phyloP scores from a whole-genome alignment of 2,113 vertebrate genomes.

The Leiothrix lutea region DNA sequence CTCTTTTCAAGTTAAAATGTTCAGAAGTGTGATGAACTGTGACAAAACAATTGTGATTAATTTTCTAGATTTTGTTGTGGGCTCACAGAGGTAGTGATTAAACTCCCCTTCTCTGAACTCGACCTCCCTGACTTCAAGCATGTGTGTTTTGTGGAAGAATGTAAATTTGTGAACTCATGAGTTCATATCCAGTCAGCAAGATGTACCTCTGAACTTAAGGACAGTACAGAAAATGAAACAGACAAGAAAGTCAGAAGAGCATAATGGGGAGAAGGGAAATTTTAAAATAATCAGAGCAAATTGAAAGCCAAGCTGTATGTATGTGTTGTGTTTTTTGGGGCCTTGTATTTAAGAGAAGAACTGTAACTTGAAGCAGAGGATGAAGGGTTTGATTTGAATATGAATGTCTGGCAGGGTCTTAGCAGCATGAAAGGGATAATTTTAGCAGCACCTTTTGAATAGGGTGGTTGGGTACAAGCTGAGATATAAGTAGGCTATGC shows the following conservation, averaged over 20 bases:
- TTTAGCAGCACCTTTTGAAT: constrained; percentile 31
- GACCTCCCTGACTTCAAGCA: background rate
- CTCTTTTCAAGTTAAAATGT: background rate
- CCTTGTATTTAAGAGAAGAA: background rate
- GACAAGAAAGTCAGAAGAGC: background rate
- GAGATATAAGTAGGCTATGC: background rate
- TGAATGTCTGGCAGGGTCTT: constrained; percentile 3
- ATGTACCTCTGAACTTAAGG: background rate
- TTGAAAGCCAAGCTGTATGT: background rate
- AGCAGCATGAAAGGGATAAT: constrained; percentile 17
- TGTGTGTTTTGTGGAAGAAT: background rate
- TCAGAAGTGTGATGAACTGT: background rate
- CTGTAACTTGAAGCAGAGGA: background rate
- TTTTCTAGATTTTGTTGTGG: background rate
- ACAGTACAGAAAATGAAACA: background rate
- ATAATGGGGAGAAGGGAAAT: background rate
- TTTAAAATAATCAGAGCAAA: background rate
- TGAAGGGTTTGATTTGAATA: constrained; percentile 34
- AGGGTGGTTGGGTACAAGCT: background rate
- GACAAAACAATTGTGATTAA: background rate
- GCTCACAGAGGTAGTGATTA: background rate
- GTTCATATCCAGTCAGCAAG: background rate
- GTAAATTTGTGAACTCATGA: background rate
- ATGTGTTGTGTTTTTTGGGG: background rate
- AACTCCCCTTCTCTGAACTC: background rate